Conservation (phyloP, 2,113 vertebrate genomes). For the Coregonus clupeaformis region DNA sequence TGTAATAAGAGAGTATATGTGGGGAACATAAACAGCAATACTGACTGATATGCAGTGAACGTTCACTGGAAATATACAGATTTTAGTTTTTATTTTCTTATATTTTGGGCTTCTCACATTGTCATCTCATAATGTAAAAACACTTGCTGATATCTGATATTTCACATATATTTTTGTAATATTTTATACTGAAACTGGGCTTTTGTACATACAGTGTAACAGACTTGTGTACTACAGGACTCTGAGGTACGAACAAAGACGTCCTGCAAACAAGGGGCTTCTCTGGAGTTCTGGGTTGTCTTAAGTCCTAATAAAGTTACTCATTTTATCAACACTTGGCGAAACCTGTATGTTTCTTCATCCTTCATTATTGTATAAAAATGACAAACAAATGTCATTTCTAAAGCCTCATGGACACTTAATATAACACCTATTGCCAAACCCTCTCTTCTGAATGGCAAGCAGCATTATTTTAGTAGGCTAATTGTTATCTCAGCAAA, state of each 20-base stretch:
- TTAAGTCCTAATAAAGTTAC: not conserved
- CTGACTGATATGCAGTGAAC: not conserved
- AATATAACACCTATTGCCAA: not conserved
- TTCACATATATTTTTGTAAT: constrained; percentile 2
- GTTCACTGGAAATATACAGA: not conserved
- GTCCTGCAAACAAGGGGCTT: no score
- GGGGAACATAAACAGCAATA: constrained; percentile 2
- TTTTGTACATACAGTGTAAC: not conserved
- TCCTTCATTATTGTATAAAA: not conserved
- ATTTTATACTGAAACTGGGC: constrained; percentile 1
- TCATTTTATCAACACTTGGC: not conserved
- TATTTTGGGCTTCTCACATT: not conserved
- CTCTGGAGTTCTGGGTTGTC: not conserved
- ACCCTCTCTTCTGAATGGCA: not conserved
- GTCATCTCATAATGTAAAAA: not conserved
- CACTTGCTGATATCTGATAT: not conserved
- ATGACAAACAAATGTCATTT: not conserved
- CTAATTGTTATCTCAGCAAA: not conserved
- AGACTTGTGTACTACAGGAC: no score
- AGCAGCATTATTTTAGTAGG: not conserved
- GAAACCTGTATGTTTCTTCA: not conserved
- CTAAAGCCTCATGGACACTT: not conserved
- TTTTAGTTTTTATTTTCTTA: not conserved
- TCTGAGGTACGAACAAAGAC: no score
- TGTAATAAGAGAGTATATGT: not conserved